Percentiles rank a stretch among this genome's conserved stretches.
These are phyloP conservation scores for Drosophila lacicola DNA, from an alignment of 2,888 invertebrate genomes.

Conservation along the genomic window DNA sequence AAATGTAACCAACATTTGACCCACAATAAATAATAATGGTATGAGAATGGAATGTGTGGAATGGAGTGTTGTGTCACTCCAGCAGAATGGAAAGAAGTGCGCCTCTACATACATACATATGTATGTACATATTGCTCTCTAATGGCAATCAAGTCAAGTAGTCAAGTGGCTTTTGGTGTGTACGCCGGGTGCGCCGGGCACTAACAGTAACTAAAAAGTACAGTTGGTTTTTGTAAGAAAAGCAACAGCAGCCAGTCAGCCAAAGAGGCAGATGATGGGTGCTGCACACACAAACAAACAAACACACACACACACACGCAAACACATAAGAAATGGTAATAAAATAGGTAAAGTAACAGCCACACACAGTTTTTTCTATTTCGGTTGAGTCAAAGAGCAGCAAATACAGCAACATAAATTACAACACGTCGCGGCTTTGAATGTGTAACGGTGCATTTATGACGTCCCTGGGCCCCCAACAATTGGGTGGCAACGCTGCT, in stretches of 20 bases:
- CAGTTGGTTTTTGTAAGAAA: conserved; percentile 80
- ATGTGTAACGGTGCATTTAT: conserved; percentile 78
- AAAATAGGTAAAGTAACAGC: conserved; percentile 77
- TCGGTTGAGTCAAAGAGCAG: conserved; percentile 68
- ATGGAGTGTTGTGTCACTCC: conserved; percentile 46
- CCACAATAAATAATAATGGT: conserved; percentile 64
- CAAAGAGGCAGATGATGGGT: conserved; percentile 60
- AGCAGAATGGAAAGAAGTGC: conserved; percentile 53
- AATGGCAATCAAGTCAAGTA: conserved; percentile 80
- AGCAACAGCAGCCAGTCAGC: conserved; percentile 46
- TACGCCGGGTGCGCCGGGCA: conserved; percentile 53
- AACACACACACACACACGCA: conserved; percentile 38
- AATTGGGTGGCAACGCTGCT: conserved; percentile 60
- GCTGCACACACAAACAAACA: conserved; percentile 32
- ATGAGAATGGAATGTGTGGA: conserved; percentile 32
- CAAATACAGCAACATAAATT: conserved; percentile 59
- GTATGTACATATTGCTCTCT: conserved; percentile 56
- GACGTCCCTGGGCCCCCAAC: conserved; percentile 40
- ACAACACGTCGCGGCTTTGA: conserved; percentile 70
- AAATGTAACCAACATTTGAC: conserved; percentile 73
- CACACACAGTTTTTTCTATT: conserved; percentile 49
- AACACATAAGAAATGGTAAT: conserved; percentile 70
- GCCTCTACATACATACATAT: conserved; percentile 20
- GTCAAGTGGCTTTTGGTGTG: conserved; percentile 73
- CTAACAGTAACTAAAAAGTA: conserved; percentile 80